A percentile compares a stretch with the other conserved stretches of the same genome.
These are phyloP conservation scores for Epinotia demarniana DNA, from an alignment of 2,888 invertebrate genomes.

Conservation along the genomic window DNA sequence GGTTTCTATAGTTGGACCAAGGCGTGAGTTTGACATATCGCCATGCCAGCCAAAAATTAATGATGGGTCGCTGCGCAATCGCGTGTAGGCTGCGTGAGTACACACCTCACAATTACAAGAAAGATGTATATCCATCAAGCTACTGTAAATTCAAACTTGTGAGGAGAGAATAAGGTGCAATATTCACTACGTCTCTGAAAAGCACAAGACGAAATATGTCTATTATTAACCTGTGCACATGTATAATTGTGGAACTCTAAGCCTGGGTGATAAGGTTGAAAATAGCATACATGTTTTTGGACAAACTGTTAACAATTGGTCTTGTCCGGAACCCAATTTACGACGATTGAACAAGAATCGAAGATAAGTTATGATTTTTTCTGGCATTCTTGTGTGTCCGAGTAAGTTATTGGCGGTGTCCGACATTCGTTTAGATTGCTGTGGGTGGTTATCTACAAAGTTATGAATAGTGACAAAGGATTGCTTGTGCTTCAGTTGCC, in stretches of 20 bases:
- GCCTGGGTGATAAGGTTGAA: neutral
- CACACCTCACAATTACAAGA: neutral
- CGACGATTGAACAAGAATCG: constrained; percentile 3
- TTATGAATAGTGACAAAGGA: neutral
- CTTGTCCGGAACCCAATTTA: constrained; percentile 3
- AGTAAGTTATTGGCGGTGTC: constrained; percentile 9
- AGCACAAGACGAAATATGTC: neutral
- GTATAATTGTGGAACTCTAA: neutral
- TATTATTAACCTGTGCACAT: neutral
- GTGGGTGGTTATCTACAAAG: constrained; percentile 2
- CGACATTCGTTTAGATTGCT: neutral
- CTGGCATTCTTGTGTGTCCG: neutral
- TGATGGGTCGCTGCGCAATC: constrained; percentile 41
- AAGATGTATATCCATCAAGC: neutral
- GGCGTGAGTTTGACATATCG: constrained; percentile 49
- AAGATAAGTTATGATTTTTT: constrained; percentile 14
- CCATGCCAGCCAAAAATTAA: constrained; percentile 46
- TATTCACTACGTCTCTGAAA: neutral
- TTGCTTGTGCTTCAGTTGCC: neutral
- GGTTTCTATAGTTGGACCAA: constrained; percentile 7
- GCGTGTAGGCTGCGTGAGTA: constrained; percentile 8
- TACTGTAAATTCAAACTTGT: neutral
- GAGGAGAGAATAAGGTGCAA: neutral
- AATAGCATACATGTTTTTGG: neutral
- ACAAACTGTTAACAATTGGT: neutral